These are phyloP conservation scores for Pimephales promelas DNA, from an alignment of 2,113 vertebrate species.

Conservation along the genomic window DNA sequence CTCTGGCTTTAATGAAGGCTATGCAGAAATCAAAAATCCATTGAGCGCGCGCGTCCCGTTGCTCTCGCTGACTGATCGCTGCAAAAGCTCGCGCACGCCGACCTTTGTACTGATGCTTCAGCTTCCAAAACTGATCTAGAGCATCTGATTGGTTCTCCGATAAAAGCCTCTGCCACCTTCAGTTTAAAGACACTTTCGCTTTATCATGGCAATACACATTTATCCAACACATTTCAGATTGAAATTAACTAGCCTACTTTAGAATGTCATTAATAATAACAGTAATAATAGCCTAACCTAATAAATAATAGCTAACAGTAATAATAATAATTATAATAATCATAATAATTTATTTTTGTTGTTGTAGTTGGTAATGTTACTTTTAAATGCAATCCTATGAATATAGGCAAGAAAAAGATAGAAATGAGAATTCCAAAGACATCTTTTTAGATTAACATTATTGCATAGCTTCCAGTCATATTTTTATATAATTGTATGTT, in stretches of 20 bases:
- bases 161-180: slow-evolving; percentile 27
- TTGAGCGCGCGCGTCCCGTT: not conserved
- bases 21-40: not conserved
- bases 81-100: not conserved
- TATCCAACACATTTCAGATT: not conserved
- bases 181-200: slow-evolving; percentile 12
- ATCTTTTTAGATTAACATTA: not conserved
- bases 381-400: too few relatives aligned
- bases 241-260: not conserved
- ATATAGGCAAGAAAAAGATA: not conserved
- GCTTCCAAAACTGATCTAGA: slow-evolving; percentile 36
- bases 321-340: not conserved
- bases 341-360: not conserved
- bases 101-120: slow-evolving; percentile 53
- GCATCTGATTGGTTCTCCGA: slow-evolving; percentile 50
- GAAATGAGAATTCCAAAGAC: not conserved
- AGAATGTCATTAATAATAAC: not conserved
- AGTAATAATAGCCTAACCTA: not conserved
- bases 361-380: not conserved
- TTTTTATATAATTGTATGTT: not conserved
- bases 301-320: not conserved
- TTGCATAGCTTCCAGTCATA: not conserved
- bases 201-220: not conserved
- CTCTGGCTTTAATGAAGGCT: slow-evolving; percentile 50
- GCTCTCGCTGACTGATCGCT: not conserved